Evolutionary conservation across 2,113 vertebrate genomes (phyloP).

Genomic region (Clarias macrocephalus): DNA sequence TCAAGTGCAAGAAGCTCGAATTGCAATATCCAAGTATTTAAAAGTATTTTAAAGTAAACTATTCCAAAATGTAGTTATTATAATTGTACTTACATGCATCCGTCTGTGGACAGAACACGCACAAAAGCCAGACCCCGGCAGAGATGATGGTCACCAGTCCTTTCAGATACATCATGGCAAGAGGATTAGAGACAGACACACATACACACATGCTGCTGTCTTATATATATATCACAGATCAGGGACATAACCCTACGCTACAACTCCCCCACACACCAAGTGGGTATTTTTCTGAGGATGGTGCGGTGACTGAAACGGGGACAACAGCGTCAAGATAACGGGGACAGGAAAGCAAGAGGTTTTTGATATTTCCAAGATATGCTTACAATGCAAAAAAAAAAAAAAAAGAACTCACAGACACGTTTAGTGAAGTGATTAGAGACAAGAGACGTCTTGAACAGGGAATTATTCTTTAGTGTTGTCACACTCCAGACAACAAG

Average conservation of each 20-base stretch:
- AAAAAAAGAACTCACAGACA: constrained; percentile 15
- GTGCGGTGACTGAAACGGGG: constrained; percentile 40
- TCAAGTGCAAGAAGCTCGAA: too few relatives aligned
- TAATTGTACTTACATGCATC: constrained; percentile 60
- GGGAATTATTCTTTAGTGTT: background rate
- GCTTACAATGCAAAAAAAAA: constrained; percentile 39
- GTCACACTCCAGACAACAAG: background rate
- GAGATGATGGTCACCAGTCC: constrained; percentile 31
- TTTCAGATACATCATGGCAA: constrained; percentile 58
- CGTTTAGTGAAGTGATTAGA: background rate
- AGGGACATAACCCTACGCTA: constrained; percentile 1
- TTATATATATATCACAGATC: constrained; percentile 45
- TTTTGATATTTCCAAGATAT: constrained; percentile 36
- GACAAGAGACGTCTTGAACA: background rate
- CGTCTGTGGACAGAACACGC: constrained; percentile 41
- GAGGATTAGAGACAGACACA: background rate
- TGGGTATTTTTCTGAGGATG: constrained; percentile 5
- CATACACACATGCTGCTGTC: background rate
- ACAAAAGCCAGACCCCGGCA: constrained; percentile 54
- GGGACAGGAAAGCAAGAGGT: constrained; percentile 67
- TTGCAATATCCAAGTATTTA: background rate
- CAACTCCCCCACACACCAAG: background rate
- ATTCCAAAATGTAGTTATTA: background rate
- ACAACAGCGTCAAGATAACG: constrained; percentile 47
- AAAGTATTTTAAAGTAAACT: background rate